Evolutionary conservation across 2,888 invertebrate genomes (phyloP).

Genomic region (Mayetiola destructor): DNA sequence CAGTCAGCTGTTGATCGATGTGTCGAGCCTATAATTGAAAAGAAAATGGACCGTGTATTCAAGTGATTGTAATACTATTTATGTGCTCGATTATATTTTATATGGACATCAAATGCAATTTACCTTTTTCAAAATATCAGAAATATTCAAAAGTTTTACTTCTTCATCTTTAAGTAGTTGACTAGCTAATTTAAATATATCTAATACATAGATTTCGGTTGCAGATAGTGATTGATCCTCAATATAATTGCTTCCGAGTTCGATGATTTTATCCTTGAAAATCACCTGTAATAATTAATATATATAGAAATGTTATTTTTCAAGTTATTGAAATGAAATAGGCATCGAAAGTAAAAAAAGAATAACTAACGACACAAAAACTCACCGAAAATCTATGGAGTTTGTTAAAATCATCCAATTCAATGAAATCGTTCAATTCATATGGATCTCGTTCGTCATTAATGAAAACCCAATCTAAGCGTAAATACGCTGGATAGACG

Average conservation of each 20-base stretch:
- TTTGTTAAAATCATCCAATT: not conserved
- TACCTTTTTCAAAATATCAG: slow-evolving; percentile 1
- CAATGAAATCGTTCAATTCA: not conserved
- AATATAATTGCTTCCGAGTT: not conserved
- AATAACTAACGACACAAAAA: not conserved
- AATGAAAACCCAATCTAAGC: not conserved
- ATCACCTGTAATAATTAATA: not conserved
- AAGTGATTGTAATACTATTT: too few species aligned
- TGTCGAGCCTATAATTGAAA: too few species aligned
- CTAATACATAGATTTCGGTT: not conserved
- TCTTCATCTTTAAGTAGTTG: not conserved
- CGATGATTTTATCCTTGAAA: not conserved
- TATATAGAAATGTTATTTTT: not conserved
- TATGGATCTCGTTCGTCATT: not conserved
- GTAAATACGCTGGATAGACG: not conserved
- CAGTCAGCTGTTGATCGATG: too few species aligned
- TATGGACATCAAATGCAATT: too few species aligned
- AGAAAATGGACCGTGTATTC: too few species aligned
- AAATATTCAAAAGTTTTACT: slow-evolving; percentile 3
- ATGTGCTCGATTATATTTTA: too few species aligned
- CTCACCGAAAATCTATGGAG: not conserved
- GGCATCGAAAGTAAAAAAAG: not conserved
- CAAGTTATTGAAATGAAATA: not conserved
- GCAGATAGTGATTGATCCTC: not conserved
- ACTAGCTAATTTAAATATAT: slow-evolving; percentile 1